Conservation (phyloP, 2,797 vertebrate genomes). For the Argya squamiceps region DNA sequence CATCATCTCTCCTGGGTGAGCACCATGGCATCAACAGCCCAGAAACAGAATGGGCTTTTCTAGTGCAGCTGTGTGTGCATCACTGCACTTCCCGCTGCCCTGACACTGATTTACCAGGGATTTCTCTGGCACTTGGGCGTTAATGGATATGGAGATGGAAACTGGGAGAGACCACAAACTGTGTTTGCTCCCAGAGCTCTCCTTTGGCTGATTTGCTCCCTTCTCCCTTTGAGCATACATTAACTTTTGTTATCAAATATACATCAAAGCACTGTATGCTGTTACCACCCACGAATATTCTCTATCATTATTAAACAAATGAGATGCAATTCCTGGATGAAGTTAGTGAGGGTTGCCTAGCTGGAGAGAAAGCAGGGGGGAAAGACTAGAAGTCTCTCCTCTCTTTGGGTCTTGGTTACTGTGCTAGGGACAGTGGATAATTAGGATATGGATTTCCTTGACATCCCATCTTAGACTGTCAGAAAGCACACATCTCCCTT, state of each 20-base stretch:
- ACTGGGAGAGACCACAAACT: neutral
- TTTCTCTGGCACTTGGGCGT: neutral
- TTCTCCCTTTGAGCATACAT: neutral
- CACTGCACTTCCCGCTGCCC: neutral
- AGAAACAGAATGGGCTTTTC: rapidly evolving
- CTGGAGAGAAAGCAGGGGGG: neutral
- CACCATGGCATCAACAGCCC: neutral
- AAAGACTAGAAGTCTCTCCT: neutral
- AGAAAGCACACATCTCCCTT: neutral
- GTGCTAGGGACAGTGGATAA: neutral
- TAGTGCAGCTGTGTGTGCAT: neutral
- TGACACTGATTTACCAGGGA: neutral
- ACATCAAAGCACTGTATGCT: neutral
- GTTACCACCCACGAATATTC: neutral
- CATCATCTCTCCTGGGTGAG: neutral
- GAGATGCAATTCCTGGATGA: neutral
- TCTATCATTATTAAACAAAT: neutral
- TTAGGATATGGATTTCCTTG: neutral
- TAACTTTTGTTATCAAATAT: neutral
- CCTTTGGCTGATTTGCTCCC: neutral
- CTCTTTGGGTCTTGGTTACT: neutral
- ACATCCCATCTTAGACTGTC: neutral
- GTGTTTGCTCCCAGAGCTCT: neutral
- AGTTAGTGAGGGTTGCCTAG: neutral
- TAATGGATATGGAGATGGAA: neutral